Base-by-base conservation (phyloP, 1,140 invertebrate species). In the Rhagoletis zephyria region DNA sequence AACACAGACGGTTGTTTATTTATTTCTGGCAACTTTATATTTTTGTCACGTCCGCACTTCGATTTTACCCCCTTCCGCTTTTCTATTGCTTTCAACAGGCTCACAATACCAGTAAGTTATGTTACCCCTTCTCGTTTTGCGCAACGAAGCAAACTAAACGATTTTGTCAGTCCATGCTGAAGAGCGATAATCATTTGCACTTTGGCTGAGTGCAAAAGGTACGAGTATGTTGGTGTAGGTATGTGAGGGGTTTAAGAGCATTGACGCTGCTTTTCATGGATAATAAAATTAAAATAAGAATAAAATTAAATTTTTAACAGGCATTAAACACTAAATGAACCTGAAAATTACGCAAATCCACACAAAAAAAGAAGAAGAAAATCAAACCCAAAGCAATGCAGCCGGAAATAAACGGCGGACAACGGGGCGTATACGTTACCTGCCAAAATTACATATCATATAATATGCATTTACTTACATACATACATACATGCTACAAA, bases 281-380 rank as follows among this genome's bases (percentile, higher is more conserved):
- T 90, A 90, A 91, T 92, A 90, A 91, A 90, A 90, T 92, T 91
- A 91, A 91, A 91, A 91, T 30, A 30, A 30, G 30, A 90, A 91
- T 92, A 90, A 91, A 90, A 90, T 92, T 91, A 91, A 91, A 91
- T 91, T 90, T 89, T 90, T 92, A 90, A 92, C 91, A 92, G 90
- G 90, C 91, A 92, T 92, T 92, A 91, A 91, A 92, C 89, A 90
- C 91, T 90, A 90, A 92, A 92, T 92, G 91, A 92, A 92, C 89
- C 91, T 91, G 91, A 92, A 92, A 92, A 92, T 92, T 91, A 91
- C 91, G 90, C 90, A 92, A 92, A 92, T 91, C 90, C 30, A 30
- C 30, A 30, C 30, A 90, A 87, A 88, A 88, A 87, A 61, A 48
- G 40, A 6, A 74, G 45, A 14, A 48, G 3, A 48, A 30, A 40